Conservation (phyloP, 2,888 invertebrate species). For the Uropetala carovei region DNA sequence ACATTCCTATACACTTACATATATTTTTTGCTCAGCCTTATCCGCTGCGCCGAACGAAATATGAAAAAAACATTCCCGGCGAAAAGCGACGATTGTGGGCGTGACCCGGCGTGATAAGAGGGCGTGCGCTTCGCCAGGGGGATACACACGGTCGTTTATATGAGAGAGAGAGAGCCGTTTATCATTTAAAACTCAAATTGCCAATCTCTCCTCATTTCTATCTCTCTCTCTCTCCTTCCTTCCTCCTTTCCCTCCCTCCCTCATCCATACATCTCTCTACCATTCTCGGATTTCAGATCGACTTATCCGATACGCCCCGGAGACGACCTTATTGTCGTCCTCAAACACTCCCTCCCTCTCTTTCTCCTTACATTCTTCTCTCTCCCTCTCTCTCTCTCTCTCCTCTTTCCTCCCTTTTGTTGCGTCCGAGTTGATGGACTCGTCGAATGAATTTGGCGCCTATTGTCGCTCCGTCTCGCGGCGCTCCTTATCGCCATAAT, state of each 20-base stretch:
- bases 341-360: background rate
- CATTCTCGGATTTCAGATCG: conserved; percentile 17
- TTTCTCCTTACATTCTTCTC: background rate
- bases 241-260: background rate
- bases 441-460: conserved; percentile 23
- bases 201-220: background rate
- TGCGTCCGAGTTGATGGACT: background rate
- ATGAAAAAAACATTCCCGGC: no score
- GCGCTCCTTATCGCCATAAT: background rate
- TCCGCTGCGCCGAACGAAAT: no score
- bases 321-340: background rate
- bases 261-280: background rate
- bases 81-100: no score
- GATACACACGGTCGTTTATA: no score
- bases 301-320: background rate
- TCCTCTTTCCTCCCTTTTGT: background rate
- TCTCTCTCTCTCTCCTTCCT: background rate
- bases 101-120: no score
- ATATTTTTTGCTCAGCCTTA: no score
- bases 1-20: no score
- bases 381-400: background rate
- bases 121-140: no score
- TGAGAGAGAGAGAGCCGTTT: no score
- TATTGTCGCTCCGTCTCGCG: background rate
- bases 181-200: background rate